phyloP scores from a whole-genome alignment of 1,140 invertebrate genomes.

The Heliconius eleuchia region DNA sequence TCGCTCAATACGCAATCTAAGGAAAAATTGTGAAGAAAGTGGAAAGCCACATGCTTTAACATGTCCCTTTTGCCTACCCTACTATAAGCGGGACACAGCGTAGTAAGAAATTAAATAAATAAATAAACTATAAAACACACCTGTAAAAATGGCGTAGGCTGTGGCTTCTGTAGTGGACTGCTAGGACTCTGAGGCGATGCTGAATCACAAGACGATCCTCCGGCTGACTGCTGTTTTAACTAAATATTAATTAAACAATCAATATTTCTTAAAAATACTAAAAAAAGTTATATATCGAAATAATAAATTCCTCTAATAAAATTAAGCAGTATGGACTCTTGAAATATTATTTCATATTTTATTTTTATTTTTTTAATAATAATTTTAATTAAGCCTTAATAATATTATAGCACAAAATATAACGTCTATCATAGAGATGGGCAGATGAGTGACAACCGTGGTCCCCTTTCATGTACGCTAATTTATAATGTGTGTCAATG shows the following conservation, averaged over 20 bases:
- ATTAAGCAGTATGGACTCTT: too few species aligned
- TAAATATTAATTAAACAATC: slow-evolving; percentile 36
- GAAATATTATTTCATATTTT: background rate
- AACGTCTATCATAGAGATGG: slow-evolving; percentile 5
- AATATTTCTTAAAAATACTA: background rate
- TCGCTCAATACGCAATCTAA: too few species aligned
- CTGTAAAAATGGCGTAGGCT: slow-evolving; percentile 70
- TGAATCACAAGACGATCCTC: slow-evolving; percentile 75
- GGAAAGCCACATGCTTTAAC: background rate
- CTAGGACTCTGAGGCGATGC: slow-evolving; percentile 78
- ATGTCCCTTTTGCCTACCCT: background rate
- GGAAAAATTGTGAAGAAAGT: background rate
- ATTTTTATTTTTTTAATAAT: background rate
- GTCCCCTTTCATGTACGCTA: slow-evolving; percentile 8
- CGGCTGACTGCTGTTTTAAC: slow-evolving; percentile 74
- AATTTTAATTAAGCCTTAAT: background rate
- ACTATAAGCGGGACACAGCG: background rate
- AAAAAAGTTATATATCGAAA: background rate
- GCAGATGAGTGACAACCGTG: background rate
- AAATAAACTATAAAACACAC: slow-evolving; percentile 37
- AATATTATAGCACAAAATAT: background rate
- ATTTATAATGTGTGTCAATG: slow-evolving; percentile 16
- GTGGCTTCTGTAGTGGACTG: slow-evolving; percentile 74
- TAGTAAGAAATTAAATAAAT: background rate
- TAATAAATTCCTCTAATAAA: background rate